Conservation (phyloP, 2,888 invertebrate genomes). For the Poecilobothrus nobilitatus region DNA sequence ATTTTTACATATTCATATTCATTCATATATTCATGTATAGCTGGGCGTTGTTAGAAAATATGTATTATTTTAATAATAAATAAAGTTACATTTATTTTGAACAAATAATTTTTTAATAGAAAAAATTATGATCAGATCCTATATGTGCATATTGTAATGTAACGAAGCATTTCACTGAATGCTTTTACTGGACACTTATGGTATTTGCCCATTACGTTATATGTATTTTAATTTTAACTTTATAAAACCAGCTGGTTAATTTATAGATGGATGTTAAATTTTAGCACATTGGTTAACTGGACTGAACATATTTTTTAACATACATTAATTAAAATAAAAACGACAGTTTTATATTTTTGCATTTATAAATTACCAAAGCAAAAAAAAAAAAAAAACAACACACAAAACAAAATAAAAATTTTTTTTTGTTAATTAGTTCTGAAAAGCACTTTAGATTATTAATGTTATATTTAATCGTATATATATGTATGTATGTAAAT, state of each 20-base stretch:
- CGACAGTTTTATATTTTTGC: constrained; percentile 4
- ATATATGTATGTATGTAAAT: no score
- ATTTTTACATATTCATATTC: no score
- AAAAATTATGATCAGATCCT: neutral
- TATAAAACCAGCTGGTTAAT: constrained; percentile 8
- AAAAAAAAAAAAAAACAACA: neutral
- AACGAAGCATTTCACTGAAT: neutral
- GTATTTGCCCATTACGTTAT: neutral
- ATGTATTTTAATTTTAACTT: neutral
- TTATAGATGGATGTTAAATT: constrained; percentile 8
- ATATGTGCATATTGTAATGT: neutral
- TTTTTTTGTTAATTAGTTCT: neutral
- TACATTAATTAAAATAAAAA: neutral
- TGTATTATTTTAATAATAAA: no score
- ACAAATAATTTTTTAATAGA: neutral
- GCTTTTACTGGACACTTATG: neutral
- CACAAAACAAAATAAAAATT: no score
- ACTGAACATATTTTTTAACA: constrained; percentile 10
- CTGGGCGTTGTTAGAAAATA: no score
- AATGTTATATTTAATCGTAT: neutral
- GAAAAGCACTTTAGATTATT: neutral
- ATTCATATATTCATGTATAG: no score
- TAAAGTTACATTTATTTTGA: neutral
- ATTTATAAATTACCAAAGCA: neutral
- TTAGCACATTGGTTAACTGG: constrained; percentile 7